Conservation (phyloP, 2,113 vertebrate genomes). For the Isichthys henryi region DNA sequence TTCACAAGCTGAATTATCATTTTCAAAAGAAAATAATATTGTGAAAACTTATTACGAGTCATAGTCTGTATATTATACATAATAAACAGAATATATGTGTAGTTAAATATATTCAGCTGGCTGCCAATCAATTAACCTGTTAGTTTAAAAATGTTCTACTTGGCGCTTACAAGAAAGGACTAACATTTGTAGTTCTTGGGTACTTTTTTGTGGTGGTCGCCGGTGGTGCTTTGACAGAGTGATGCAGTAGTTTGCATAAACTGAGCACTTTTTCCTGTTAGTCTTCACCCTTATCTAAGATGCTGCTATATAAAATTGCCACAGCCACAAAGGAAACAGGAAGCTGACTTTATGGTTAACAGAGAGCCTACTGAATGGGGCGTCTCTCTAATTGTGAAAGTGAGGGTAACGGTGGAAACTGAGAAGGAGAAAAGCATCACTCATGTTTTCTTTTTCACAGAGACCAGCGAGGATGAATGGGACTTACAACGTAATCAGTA, state of each 20-base stretch:
- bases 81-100: background rate
- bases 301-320: background rate
- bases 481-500: background rate
- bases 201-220: background rate
- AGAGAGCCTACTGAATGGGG: no score
- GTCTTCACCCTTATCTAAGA: background rate
- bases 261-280: background rate
- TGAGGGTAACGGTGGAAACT: background rate
- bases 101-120: background rate
- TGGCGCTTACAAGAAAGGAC: background rate
- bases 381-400: no score
- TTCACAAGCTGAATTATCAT: no score
- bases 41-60: no score
- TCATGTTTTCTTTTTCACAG: background rate
- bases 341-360: background rate
- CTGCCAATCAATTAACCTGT: background rate
- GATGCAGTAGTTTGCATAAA: background rate
- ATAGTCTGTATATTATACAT: no score
- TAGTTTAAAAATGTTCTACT: background rate
- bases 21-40: no score
- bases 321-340: background rate
- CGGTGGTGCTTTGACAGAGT: background rate
- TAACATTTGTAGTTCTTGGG: background rate
- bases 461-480: background rate
- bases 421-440: background rate